Conservation (phyloP, 2,888 invertebrate species). For the Panzeria rudis region DNA sequence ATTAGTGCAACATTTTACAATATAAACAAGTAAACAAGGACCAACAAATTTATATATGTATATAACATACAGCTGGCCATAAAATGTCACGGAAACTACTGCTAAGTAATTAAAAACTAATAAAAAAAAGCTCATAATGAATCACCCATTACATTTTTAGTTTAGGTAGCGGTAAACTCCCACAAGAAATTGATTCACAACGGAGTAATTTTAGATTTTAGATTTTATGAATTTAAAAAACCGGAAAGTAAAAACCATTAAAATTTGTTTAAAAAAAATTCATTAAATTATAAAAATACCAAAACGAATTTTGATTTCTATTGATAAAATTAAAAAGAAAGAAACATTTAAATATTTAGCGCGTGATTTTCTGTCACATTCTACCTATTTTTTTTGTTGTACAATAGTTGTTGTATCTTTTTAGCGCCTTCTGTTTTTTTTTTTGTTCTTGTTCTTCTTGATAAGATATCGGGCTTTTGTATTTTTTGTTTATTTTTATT, state of each 20-base stretch:
- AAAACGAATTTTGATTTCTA: constrained; percentile 12
- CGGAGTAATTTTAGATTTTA: background rate
- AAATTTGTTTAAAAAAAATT: background rate
- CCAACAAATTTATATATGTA: no score
- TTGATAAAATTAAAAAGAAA: constrained; percentile 21
- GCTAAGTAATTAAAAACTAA: no score
- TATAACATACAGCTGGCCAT: no score
- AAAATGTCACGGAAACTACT: no score
- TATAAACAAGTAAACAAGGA: no score
- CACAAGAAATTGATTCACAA: background rate
- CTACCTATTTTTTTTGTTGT: constrained; percentile 13
- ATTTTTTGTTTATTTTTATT: constrained; percentile 8
- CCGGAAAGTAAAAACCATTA: background rate
- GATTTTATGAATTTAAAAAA: background rate
- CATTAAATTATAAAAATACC: background rate
- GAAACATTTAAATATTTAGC: constrained; percentile 27
- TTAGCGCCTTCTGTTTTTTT: constrained; percentile 53
- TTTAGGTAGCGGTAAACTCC: background rate
- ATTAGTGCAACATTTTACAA: no score
- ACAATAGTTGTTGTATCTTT: background rate
- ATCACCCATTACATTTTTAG: background rate
- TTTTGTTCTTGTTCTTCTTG: constrained; percentile 6
- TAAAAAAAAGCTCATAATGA: no score
- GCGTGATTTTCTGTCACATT: constrained; percentile 58
- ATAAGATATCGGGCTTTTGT: constrained; percentile 43